Percentiles rank a stretch among this genome's conserved stretches.
phyloP scores from a whole-genome alignment of 2,797 vertebrate species.

The Decapterus maruadsi region DNA sequence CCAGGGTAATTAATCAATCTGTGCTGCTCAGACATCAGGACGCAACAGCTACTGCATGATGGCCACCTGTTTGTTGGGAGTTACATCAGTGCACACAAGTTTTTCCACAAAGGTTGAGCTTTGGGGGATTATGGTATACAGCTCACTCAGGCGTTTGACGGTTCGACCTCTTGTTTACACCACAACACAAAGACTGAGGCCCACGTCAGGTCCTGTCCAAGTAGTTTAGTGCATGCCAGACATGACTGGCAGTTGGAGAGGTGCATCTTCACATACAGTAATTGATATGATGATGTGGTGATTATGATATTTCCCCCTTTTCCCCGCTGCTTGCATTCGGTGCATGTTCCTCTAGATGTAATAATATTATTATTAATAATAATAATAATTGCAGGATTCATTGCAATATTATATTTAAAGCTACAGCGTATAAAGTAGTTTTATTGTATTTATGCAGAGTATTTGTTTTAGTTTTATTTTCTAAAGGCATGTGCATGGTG shows the following conservation, averaged over 20 bases:
- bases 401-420: background rate
- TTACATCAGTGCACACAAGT: conserved; percentile 49
- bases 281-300: conserved; percentile 40
- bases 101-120: conserved; percentile 54
- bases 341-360: background rate
- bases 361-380: background rate
- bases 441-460: background rate
- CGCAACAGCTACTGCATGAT: conserved; percentile 41
- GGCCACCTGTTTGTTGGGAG: conserved; percentile 67
- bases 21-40: conserved; percentile 25
- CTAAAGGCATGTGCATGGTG: background rate
- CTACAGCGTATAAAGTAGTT: background rate
- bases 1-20: conserved; percentile 21
- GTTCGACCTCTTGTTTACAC: conserved; percentile 78
- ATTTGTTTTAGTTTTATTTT: background rate
- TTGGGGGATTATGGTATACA: conserved; percentile 55
- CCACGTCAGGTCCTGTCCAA: conserved; percentile 61
- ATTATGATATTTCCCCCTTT: background rate
- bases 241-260: conserved; percentile 56
- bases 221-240: conserved; percentile 50
- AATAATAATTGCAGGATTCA: background rate
- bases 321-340: conserved; percentile 12
- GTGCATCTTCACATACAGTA: conserved; percentile 51
- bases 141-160: conserved; percentile 77
- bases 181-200: conserved; percentile 75